These are phyloP conservation scores for Actenoides lindsayi DNA, from an alignment of 2,113 vertebrate genomes.

Conservation along the genomic window DNA sequence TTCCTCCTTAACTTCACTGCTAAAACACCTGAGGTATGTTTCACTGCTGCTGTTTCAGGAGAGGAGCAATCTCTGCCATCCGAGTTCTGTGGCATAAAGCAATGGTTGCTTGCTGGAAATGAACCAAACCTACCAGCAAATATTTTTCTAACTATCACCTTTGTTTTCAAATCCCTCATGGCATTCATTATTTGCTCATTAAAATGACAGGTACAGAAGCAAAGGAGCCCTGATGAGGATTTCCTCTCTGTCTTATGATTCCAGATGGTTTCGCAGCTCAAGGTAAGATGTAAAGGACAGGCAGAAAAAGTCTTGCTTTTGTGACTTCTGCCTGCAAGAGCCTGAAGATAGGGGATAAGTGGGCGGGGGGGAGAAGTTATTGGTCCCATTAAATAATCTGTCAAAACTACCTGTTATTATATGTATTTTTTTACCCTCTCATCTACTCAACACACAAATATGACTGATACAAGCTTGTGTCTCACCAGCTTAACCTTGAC, in stretches of 20 bases:
- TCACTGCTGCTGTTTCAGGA: background rate
- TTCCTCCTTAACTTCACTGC: background rate
- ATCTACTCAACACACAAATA: background rate
- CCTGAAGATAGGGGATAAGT: background rate
- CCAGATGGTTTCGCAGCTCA: background rate
- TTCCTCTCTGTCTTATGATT: background rate
- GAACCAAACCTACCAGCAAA: background rate
- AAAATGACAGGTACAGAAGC: background rate
- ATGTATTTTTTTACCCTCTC: background rate
- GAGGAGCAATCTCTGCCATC: background rate
- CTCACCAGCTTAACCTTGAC: background rate
- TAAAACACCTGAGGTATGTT: background rate
- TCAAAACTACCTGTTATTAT: background rate
- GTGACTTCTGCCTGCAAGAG: background rate
- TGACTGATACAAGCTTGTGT: background rate
- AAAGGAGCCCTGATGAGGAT: background rate
- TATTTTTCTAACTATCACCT: background rate
- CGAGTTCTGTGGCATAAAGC: background rate
- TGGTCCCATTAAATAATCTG: slow-evolving; percentile 7
- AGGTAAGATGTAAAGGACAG: slow-evolving; percentile 12
- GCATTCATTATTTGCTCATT: background rate
- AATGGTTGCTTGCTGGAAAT: background rate
- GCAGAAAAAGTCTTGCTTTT: background rate
- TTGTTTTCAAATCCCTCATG: background rate
- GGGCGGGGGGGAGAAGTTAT: background rate